Conservation (phyloP, 1,140 invertebrate genomes). For the Drosophila baimaii region DNA sequence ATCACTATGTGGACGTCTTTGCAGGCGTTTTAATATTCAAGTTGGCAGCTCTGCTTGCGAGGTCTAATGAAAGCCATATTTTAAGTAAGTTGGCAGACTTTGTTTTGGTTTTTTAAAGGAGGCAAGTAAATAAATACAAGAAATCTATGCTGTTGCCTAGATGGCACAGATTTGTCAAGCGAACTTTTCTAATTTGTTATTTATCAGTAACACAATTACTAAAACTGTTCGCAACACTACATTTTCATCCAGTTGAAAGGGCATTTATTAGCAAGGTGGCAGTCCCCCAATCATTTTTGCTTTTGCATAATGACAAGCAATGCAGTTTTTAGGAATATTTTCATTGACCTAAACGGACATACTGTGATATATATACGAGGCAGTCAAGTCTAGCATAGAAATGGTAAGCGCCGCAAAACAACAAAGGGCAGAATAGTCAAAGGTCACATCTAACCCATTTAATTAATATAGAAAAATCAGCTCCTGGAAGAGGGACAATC, state of each 20-base stretch:
- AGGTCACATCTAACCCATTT: fast-evolving
- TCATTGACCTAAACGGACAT: not conserved
- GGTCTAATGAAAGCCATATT: too few relatives aligned
- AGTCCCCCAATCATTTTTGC: too few relatives aligned
- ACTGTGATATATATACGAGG: too few relatives aligned
- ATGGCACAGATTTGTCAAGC: too few relatives aligned
- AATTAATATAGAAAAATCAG: not conserved
- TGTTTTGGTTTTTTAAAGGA: too few relatives aligned
- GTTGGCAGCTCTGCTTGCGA: too few relatives aligned
- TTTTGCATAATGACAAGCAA: not conserved
- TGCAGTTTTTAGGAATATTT: not conserved
- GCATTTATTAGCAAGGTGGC: not conserved
- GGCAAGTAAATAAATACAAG: too few relatives aligned
- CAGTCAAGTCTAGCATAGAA: not conserved
- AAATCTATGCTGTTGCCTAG: not conserved
- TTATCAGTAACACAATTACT: not conserved
- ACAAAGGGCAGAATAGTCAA: fast-evolving
- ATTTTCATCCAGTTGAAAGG: too few relatives aligned
- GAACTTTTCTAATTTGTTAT: too few relatives aligned
- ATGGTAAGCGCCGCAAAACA: not conserved
- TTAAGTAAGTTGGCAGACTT: not conserved
- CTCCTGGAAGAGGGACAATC: not conserved
- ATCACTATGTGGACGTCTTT: not conserved
- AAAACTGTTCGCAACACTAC: not conserved
- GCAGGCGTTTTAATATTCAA: too few relatives aligned